Evolutionary conservation across 2,888 invertebrate species (phyloP).

Genomic region (Carabus problematicus): DNA sequence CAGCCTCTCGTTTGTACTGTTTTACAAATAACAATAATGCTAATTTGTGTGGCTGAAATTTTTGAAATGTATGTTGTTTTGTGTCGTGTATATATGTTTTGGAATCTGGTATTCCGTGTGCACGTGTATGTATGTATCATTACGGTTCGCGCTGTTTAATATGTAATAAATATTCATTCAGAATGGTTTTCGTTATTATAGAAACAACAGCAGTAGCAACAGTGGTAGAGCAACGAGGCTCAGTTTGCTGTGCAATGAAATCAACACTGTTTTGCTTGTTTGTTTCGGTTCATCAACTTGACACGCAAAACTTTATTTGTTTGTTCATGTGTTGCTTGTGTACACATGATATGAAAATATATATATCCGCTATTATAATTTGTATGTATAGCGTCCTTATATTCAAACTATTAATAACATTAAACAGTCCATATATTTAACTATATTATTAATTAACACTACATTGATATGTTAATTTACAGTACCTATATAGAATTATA

Average conservation of each 20-base stretch:
- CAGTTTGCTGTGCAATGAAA: slow-evolving; percentile 1
- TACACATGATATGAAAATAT: no score
- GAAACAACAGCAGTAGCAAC: not conserved
- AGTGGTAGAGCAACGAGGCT: not conserved
- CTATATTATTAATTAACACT: no score
- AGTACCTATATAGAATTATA: no score
- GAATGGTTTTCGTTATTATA: slow-evolving; percentile 11
- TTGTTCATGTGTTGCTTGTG: no score
- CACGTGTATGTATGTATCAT: not conserved
- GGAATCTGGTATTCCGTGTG: slow-evolving; percentile 3
- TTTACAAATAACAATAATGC: not conserved
- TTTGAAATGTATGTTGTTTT: slow-evolving; percentile 1
- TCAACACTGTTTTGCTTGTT: slow-evolving; percentile 4
- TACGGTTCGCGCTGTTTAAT: slow-evolving; percentile 8
- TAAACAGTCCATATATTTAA: no score
- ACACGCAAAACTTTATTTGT: no score
- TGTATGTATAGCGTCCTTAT: no score
- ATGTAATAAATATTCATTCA: slow-evolving; percentile 22
- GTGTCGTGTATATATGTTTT: slow-evolving; percentile 2
- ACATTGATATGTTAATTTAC: no score
- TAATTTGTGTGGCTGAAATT: not conserved
- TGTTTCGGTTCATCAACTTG: slow-evolving; percentile 1
- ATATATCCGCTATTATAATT: no score
- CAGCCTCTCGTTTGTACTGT: not conserved
- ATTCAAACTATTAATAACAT: no score